These are phyloP conservation scores for Sinohyriopsis cumingii DNA, from an alignment of 2,888 invertebrate species.

Conservation along the genomic window DNA sequence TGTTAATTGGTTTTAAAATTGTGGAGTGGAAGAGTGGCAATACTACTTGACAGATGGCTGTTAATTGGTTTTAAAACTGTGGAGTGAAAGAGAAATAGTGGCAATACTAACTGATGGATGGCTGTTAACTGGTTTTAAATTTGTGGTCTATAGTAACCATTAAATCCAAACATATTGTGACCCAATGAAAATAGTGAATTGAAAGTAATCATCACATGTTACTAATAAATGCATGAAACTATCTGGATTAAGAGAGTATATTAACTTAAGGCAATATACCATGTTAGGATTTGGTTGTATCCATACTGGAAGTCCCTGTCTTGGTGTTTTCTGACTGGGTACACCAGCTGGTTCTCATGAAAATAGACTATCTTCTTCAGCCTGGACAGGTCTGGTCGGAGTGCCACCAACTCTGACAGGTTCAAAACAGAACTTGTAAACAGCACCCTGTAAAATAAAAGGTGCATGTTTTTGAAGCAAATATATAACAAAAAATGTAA, in stretches of 20 bases:
- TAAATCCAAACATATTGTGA: too few species aligned
- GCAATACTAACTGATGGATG: too few species aligned
- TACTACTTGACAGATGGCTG: too few species aligned
- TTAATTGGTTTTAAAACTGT: too few species aligned
- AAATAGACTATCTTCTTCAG: conserved; percentile 82
- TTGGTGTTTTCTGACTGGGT: conserved; percentile 80
- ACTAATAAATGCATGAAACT: neutral
- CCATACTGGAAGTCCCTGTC: conserved; percentile 84
- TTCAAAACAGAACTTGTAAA: conserved; percentile 82
- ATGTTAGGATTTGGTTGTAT: conserved; percentile 82
- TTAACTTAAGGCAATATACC: conserved; percentile 72
- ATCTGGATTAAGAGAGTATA: neutral
- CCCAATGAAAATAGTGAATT: too few species aligned
- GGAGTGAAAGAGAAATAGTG: too few species aligned
- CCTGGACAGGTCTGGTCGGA: conserved; percentile 78
- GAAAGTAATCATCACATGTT: too few species aligned
- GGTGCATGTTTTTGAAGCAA: conserved; percentile 1
- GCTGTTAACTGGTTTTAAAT: too few species aligned
- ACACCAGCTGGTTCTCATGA: conserved; percentile 84
- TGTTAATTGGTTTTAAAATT: too few species aligned
- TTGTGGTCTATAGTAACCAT: too few species aligned
- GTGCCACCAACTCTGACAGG: conserved; percentile 80
- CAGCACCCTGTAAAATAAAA: conserved; percentile 73
- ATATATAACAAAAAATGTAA: neutral
- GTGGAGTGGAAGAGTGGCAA: too few species aligned